Evolutionary conservation across 2,113 vertebrate genomes (phyloP), one percentile per base, ranked within the genome.

Genomic region (Cheilinus undulatus): DNA sequence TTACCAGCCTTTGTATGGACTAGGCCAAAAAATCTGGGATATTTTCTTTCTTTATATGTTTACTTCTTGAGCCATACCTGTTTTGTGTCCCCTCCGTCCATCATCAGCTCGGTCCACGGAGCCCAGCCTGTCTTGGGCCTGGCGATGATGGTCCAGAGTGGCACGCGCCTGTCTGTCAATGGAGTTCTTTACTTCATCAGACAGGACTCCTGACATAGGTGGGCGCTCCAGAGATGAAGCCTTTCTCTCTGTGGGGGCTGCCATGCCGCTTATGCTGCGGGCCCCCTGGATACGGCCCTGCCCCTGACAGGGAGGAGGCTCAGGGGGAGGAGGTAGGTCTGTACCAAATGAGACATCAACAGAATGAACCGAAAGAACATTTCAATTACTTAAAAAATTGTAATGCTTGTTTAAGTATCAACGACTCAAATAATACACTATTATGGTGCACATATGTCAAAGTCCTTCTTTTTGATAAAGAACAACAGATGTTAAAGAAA

Each of bases 281-380:
- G 86, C 86, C 91, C 93, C 91, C 49, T 95, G 97, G 75, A 96
- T 92, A 56, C 96, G 97, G 89, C 95, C 92, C 81, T 85, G 88
- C 86, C 94, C 95, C 95, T 98, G 97, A 94, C 92, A 94, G 58
- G 97, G 97, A 57, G 98, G 97, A n/a, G 98, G 97, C 69, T 99
- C 98, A 24, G 97, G 97, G 84, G 98, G 97, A 89, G 97, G 98
- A 93, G 98, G 98, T 95, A 99, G 96, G 95, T 98, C 97, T 99
- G 86, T 24, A 43, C 5, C 2, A 24, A 61, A 20, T 34, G 27
- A 15, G 1, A 74, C 67, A 72, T 15, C 4, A n/a, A 59, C 7
- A 72, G 5, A 49, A 54, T 49, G 15, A 69, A 59, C 73, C n/a
- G 61, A 11, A 7, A 53, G 5, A 74, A 40, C 19, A 1, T 0